Evolutionary conservation across 2,113 vertebrate genomes (phyloP).

Genomic region (Ammospiza nelsoni): DNA sequence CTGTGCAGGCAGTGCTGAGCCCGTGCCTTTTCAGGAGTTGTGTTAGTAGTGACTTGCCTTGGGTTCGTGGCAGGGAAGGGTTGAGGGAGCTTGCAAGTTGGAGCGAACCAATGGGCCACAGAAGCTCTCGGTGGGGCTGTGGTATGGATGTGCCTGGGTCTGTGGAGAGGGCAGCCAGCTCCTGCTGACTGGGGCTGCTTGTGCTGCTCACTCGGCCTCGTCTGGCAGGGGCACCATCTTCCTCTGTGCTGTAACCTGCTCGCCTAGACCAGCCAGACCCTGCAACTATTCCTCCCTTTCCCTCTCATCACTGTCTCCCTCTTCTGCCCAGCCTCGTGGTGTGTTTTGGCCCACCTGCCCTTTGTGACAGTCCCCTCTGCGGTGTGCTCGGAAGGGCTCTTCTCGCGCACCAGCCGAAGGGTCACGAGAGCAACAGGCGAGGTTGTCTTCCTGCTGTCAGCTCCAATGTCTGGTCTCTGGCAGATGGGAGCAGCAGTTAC

Average conservation of each 20-base stretch:
- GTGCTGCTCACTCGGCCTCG: background rate
- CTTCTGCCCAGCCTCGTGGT: background rate
- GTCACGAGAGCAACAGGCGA: constrained; percentile 39
- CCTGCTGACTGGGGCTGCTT: background rate
- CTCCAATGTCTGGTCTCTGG: constrained; percentile 58
- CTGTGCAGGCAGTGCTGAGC: background rate
- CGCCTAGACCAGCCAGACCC: background rate
- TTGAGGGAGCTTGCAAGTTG: background rate
- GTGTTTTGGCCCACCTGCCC: background rate
- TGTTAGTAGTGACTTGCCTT: background rate
- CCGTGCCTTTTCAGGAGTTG: fast-evolving
- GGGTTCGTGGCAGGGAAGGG: background rate
- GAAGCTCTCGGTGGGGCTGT: fast-evolving
- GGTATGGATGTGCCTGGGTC: fast-evolving
- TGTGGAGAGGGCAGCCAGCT: fast-evolving
- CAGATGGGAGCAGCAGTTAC: constrained; percentile 68
- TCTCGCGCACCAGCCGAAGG: background rate
- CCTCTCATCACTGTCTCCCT: background rate
- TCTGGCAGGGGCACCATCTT: background rate
- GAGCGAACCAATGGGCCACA: background rate
- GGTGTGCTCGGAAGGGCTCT: background rate
- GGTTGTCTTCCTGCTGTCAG: constrained; percentile 59
- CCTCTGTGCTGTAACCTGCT: background rate
- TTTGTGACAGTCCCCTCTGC: background rate
- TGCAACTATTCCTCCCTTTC: background rate